Evolutionary conservation across 2,888 invertebrate genomes (phyloP).

Genomic region (Drosophila nigricruria): DNA sequence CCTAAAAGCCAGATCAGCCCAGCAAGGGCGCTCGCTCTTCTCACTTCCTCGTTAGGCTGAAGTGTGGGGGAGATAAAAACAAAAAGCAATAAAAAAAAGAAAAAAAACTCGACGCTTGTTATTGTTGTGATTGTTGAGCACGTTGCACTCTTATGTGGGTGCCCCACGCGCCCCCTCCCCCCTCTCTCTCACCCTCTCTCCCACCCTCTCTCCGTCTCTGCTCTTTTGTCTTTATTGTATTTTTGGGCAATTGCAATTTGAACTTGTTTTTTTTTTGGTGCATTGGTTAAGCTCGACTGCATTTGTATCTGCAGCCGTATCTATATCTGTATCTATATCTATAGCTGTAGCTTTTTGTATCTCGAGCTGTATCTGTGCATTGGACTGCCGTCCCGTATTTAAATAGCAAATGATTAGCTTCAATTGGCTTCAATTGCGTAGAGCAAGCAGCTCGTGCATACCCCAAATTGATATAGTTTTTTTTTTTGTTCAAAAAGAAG

Average conservation of each 20-base stretch:
- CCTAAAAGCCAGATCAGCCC: background rate
- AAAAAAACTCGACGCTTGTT: conserved; percentile 7
- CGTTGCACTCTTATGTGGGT: conserved; percentile 54
- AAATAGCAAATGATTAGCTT: conserved; percentile 83
- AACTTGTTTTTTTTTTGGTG: conserved; percentile 18
- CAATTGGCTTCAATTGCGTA: conserved; percentile 84
- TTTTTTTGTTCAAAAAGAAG: background rate
- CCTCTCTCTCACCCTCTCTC: background rate
- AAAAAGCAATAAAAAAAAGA: background rate
- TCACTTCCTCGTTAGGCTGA: conserved; percentile 46
- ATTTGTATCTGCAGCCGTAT: conserved; percentile 7
- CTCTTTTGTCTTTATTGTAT: conserved; percentile 4
- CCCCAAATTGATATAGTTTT: conserved; percentile 33
- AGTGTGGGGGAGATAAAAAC: background rate
- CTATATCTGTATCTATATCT: conserved; percentile 13
- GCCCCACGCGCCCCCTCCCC: background rate
- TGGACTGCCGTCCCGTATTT: conserved; percentile 55
- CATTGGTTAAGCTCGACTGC: conserved; percentile 16
- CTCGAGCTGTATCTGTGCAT: conserved; percentile 36
- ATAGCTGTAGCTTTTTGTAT: conserved; percentile 19
- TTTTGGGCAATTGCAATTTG: conserved; percentile 43
- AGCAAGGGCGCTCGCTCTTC: conserved; percentile 15
- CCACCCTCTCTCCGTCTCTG: background rate
- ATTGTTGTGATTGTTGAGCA: conserved; percentile 55
- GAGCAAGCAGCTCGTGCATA: conserved; percentile 56